Conservation (phyloP, 92 coral and sea anemone species). For the Parazoanthus darwini region DNA sequence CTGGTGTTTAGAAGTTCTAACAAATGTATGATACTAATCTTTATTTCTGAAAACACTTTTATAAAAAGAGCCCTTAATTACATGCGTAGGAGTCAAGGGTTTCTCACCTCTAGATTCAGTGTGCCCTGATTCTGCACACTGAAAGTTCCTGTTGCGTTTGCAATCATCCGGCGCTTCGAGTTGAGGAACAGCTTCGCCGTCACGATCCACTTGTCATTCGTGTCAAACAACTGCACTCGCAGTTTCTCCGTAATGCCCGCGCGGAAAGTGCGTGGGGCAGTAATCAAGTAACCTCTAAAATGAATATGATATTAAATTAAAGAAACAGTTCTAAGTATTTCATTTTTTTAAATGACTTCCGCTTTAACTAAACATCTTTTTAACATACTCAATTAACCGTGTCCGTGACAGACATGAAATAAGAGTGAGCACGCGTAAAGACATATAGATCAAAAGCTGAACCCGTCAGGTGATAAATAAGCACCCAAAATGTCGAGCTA, state of each 20-base stretch:
- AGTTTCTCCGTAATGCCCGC: conserved; percentile 62
- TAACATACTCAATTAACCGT: too few species aligned
- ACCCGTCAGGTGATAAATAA: too few species aligned
- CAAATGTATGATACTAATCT: too few species aligned
- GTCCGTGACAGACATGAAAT: too few species aligned
- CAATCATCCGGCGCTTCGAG: neutral
- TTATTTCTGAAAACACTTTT: too few species aligned
- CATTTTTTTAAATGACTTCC: neutral
- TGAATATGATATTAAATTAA: neutral
- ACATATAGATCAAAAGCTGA: too few species aligned
- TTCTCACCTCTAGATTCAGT: conserved; percentile 17
- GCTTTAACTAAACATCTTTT: too few species aligned
- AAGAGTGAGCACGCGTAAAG: too few species aligned
- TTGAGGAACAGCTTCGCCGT: conserved; percentile 29
- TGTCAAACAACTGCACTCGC: conserved; percentile 54
- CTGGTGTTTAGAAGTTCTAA: too few species aligned
- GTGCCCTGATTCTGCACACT: conserved; percentile 10
- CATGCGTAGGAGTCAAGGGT: neutral
- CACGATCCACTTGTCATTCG: conserved; percentile 53
- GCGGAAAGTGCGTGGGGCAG: conserved; percentile 67
- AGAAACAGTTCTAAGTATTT: too few species aligned
- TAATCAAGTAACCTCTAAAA: conserved; percentile 64
- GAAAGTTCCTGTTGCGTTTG: conserved; percentile 5
- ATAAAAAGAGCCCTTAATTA: too few species aligned
- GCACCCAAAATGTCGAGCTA: too few species aligned